phyloP scores from a whole-genome alignment of 2,888 invertebrate species.

The Diaprepes abbreviatus region DNA sequence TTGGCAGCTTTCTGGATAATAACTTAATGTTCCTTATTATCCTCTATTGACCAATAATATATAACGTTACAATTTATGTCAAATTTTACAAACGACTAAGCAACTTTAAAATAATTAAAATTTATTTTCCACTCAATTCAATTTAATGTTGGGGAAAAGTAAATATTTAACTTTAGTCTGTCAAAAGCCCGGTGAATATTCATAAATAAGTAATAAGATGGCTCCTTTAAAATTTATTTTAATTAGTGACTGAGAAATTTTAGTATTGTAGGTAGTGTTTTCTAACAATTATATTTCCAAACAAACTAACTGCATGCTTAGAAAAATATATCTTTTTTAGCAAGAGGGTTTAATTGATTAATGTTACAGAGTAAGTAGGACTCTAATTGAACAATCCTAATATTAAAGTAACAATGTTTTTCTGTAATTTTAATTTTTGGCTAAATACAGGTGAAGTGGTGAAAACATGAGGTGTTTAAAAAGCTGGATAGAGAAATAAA shows the following conservation, averaged over 20 bases:
- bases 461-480: no score
- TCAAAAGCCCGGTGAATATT: neutral
- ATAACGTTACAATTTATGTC: no score
- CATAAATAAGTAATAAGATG: conserved; percentile 4
- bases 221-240: neutral
- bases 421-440: no score
- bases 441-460: no score
- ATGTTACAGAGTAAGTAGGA: neutral
- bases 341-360: neutral
- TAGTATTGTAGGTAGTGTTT: neutral
- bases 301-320: neutral
- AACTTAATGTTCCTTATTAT: no score
- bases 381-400: no score
- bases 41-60: no score
- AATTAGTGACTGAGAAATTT: neutral
- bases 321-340: conserved; percentile 2
- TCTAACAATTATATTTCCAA: neutral
- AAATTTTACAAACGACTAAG: no score
- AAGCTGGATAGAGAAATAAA: no score
- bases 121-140: neutral
- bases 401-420: no score
- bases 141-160: neutral
- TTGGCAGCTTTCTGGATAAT: no score
- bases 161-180: conserved; percentile 3
- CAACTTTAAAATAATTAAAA: neutral